Percentiles rank a stretch among this genome's conserved stretches.
These are phyloP conservation scores for Megamerina dolium DNA, from an alignment of 2,888 invertebrate species.

Conservation along the genomic window DNA sequence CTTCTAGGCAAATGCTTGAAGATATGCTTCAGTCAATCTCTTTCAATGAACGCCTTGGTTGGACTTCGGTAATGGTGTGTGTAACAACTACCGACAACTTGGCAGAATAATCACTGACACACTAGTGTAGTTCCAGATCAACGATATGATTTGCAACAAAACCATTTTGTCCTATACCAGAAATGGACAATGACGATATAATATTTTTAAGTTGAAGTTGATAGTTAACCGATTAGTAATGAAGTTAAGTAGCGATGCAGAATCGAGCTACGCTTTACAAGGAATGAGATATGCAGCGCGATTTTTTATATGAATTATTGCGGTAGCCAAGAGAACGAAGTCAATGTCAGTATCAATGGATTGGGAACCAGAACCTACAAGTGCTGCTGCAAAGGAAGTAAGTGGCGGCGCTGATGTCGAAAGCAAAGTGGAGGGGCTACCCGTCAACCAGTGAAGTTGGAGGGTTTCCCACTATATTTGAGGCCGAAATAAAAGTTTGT, in stretches of 20 bases:
- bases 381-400: too few relatives aligned
- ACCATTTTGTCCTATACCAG: slow-evolving; percentile 6
- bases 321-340: slow-evolving; percentile 1
- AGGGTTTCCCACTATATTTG: not conserved
- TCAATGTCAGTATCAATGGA: too few relatives aligned
- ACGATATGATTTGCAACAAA: not conserved
- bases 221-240: slow-evolving; percentile 1
- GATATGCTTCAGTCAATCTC: too few relatives aligned
- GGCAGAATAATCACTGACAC: too few relatives aligned
- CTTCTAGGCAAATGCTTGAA: too few relatives aligned
- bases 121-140: not conserved
- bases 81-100: too few relatives aligned
- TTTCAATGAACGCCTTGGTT: not conserved
- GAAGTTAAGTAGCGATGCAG: slow-evolving; percentile 8
- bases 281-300: slow-evolving; percentile 1
- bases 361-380: too few relatives aligned
- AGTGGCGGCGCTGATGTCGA: not conserved
- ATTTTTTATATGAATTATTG: slow-evolving; percentile 4
- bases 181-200: not conserved
- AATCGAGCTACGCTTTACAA: slow-evolving; percentile 7
- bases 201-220: not conserved
- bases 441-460: too few relatives aligned
- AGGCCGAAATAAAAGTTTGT: too few relatives aligned
- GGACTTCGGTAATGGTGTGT: not conserved
- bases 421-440: not conserved